Percentiles rank a stretch among this genome's conserved stretches.
phyloP scores from a whole-genome alignment of 2,797 vertebrate species.

The Mustela erminea region DNA sequence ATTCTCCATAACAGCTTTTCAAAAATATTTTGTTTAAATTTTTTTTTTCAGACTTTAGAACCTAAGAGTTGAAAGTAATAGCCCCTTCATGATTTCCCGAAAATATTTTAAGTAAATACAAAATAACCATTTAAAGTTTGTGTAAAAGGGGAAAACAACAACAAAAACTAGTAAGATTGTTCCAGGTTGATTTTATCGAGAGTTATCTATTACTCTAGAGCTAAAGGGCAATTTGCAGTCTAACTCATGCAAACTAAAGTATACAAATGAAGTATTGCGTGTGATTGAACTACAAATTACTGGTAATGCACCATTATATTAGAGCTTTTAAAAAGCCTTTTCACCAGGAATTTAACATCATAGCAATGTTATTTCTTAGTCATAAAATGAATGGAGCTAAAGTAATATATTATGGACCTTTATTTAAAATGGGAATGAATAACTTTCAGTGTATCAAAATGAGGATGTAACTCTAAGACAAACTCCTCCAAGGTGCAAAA shows the following conservation, averaged over 20 bases:
- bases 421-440: slow-evolving; percentile 10
- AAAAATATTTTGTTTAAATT: slow-evolving; percentile 6
- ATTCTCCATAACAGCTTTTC: slow-evolving; percentile 9
- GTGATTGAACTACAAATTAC: slow-evolving; percentile 43
- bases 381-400: not conserved
- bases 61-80: not conserved
- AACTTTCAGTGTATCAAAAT: slow-evolving; percentile 34
- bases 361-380: slow-evolving; percentile 47
- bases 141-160: not conserved
- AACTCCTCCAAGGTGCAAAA: not conserved
- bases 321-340: slow-evolving; percentile 41
- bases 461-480: not conserved
- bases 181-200: not conserved
- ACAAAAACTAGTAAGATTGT: not conserved
- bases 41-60: not conserved
- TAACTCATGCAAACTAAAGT: not conserved
- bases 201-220: not conserved
- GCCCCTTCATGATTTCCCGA: not conserved
- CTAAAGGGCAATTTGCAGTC: not conserved
- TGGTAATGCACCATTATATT: not conserved
- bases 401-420: not conserved
- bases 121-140: not conserved
- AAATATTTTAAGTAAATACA: slow-evolving; percentile 11
- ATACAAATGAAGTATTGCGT: not conserved
- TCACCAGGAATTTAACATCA: slow-evolving; percentile 30